Conservation (phyloP, 2,797 vertebrate species). For the Botia almorhae region DNA sequence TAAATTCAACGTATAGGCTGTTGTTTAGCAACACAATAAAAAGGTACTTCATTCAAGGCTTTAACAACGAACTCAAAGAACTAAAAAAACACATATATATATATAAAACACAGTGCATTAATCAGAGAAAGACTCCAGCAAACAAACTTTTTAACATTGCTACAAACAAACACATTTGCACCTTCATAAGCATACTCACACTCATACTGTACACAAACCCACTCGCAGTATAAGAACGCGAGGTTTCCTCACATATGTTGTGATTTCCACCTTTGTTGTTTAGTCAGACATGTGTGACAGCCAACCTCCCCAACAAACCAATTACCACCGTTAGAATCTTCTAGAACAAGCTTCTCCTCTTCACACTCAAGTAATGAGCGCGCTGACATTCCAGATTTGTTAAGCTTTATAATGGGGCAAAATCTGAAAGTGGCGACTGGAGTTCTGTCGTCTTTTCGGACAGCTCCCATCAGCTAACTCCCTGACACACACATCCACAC, state of each 20-base stretch:
- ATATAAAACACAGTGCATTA: background rate
- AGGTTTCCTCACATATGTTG: constrained; percentile 28
- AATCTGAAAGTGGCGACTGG: constrained; percentile 53
- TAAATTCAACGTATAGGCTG: background rate
- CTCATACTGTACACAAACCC: constrained; percentile 14
- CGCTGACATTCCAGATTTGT: constrained; percentile 45
- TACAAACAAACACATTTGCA: constrained; percentile 5
- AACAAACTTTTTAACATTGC: background rate
- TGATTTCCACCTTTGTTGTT: constrained; percentile 45
- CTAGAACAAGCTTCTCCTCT: constrained; percentile 37
- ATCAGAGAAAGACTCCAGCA: background rate
- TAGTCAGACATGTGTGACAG: constrained; percentile 41
- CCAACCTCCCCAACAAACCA: constrained; percentile 46
- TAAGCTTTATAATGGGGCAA: constrained; percentile 50
- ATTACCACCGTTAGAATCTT: constrained; percentile 52
- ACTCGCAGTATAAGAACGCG: background rate
- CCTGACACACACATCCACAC: constrained; percentile 32
- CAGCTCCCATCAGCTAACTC: constrained; percentile 61
- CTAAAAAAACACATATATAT: background rate
- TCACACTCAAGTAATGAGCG: constrained; percentile 43
- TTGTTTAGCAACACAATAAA: background rate
- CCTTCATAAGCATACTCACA: constrained; percentile 16
- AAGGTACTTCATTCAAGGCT: background rate
- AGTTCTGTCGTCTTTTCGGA: constrained; percentile 73
- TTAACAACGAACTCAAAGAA: background rate